Conservation (phyloP, 2,797 vertebrate genomes). For the Sebastes vulpes region DNA sequence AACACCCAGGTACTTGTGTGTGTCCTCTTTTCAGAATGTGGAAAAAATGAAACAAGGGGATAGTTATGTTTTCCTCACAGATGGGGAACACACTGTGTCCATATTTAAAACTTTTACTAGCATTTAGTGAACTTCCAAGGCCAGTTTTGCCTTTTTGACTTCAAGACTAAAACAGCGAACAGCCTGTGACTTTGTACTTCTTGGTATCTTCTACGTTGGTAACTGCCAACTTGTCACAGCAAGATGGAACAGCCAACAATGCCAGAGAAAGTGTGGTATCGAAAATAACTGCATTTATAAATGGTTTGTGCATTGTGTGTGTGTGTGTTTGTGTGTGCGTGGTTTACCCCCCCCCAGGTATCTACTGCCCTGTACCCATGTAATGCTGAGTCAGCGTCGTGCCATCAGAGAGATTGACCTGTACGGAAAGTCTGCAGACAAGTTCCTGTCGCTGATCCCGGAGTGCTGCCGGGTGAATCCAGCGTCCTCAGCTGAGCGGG, state of each 20-base stretch:
- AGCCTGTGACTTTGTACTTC: not conserved
- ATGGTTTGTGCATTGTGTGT: not conserved
- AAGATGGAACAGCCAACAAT: not conserved
- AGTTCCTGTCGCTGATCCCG: conserved; percentile 95
- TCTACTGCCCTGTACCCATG: conserved; percentile 96
- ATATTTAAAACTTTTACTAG: not conserved
- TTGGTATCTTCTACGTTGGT: not conserved
- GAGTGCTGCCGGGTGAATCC: conserved; percentile 90
- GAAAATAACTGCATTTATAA: not conserved
- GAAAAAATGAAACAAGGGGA: too few species aligned
- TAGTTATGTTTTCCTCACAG: too few species aligned
- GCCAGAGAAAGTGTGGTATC: not conserved
- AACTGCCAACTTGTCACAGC: not conserved
- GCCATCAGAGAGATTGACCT: conserved; percentile 94
- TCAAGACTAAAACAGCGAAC: not conserved
- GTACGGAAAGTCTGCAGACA: conserved; percentile 93
- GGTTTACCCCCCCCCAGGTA: conserved; percentile 85
- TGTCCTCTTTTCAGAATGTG: too few species aligned
- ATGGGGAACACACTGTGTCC: not conserved
- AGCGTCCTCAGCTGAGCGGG: conserved; percentile 76
- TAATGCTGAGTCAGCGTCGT: conserved; percentile 97
- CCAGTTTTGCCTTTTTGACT: not conserved
- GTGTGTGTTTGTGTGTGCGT: not conserved
- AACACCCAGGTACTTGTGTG: too few species aligned
- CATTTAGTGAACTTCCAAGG: not conserved